Conservation (phyloP, 2,888 invertebrate genomes). For the Tenthredo scrophulariae region DNA sequence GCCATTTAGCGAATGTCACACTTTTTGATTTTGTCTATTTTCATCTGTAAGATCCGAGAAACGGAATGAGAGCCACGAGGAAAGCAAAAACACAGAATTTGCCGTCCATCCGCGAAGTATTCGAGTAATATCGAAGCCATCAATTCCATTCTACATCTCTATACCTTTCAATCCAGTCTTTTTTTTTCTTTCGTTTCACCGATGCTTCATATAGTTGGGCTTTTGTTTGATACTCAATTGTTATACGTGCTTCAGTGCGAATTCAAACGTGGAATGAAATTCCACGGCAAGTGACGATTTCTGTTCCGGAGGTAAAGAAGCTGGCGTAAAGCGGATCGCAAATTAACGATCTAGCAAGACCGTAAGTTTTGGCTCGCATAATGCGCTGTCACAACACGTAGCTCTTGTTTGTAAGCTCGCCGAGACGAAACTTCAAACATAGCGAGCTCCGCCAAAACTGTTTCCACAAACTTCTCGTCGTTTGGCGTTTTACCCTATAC, state of each 20-base stretch:
- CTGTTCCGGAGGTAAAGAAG: background rate
- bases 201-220: background rate
- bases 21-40: background rate
- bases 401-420: constrained; percentile 77
- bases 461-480: constrained; percentile 48
- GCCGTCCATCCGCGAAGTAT: background rate
- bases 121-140: background rate
- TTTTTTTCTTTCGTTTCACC: background rate
- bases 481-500: background rate
- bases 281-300: constrained; percentile 21
- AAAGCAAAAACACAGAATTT: background rate
- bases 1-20: constrained; percentile 21
- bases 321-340: constrained; percentile 66
- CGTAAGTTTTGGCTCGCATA: constrained; percentile 77
- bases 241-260: background rate
- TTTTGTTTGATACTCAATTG: background rate
- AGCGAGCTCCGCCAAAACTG: constrained; percentile 73
- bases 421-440: constrained; percentile 78
- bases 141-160: background rate
- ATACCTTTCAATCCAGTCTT: background rate
- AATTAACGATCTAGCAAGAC: constrained; percentile 75
- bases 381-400: constrained; percentile 77
- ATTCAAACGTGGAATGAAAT: background rate
- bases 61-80: background rate
- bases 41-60: background rate